Evolutionary conservation across 1,140 invertebrate genomes (phyloP).

Genomic region (Brachionus asplanchnoidis): DNA sequence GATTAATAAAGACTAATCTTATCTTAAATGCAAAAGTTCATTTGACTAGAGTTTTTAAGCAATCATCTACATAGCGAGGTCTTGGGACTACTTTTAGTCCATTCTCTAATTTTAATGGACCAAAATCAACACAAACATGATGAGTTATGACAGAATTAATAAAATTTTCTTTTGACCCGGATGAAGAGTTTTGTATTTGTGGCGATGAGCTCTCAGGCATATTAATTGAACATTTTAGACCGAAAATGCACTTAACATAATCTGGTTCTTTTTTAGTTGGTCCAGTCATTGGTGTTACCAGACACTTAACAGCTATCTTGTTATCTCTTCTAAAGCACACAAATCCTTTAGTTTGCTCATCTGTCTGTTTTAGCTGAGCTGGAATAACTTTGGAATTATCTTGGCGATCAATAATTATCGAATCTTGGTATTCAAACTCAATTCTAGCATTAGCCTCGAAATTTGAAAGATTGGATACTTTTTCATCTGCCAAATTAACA

Average conservation of each 20-base stretch:
- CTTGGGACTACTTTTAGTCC: conserved; percentile 16
- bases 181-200: not conserved
- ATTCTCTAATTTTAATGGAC: not conserved
- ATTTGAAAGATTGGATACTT: not conserved
- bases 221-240: not conserved
- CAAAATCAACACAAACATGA: conserved; percentile 17
- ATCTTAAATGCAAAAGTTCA: not conserved
- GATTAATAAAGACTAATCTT: not conserved
- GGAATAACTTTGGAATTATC: not conserved
- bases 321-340: conserved; percentile 37
- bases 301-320: conserved; percentile 7
- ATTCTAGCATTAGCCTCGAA: conserved; percentile 10
- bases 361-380: not conserved
- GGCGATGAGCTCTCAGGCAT: not conserved
- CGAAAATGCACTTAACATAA: conserved; percentile 8
- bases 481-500: not conserved
- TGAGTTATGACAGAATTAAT: not conserved
- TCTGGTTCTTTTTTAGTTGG: not conserved
- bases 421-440: not conserved
- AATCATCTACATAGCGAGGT: conserved; percentile 1
- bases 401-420: not conserved
- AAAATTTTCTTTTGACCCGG: not conserved
- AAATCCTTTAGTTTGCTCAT: conserved; percentile 17
- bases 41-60: conserved; percentile 6
- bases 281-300: not conserved